Base-by-base conservation (phyloP, 2,888 invertebrate species). In the Acleris holmiana region DNA sequence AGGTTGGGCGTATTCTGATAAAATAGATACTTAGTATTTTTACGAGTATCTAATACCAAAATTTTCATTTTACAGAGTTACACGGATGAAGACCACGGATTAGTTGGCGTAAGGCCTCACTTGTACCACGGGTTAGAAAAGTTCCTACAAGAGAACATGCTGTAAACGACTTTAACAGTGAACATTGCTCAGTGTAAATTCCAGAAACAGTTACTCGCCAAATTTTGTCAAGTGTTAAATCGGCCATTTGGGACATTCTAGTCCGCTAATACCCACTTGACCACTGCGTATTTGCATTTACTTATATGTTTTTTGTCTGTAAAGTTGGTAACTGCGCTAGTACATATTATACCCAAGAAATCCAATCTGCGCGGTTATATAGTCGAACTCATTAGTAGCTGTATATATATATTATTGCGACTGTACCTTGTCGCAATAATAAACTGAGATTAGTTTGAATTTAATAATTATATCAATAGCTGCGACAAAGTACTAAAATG, bases 71-170 rank as follows among this genome's bases (percentile, higher is more conserved):
- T 90, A 65, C 94, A 98, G 98, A 96, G 96, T 69, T 99, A 99
- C 86, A 96, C 98, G 0, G 99, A 99, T 82, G 98, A 98, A 91
- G 97, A 97, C 78, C 99, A 99, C 80, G 95, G 96, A n/a, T 90
- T 99, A 67, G 91, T 93, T 7, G 96, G 96, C 41, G 97, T 98
- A 2, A 94, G 97, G 68, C 96, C 95, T 10, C 99, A 99, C 91
- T 93, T 99, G 29, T 98, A 98, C 85, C 97, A 98, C 85, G 96
- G 96, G 0, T 87, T 99, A 79, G 97, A 98, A 83, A 95, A 96
- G 79, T 99, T 98, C 93, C 94, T 97, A 57, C 66, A 75, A 72
- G 89, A 91, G 61, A 79, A 89, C 66, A 85, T 91, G 88, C 73
- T 89, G 67, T 89, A 86, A 80, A 69, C 56, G 46, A 51, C 5